Evolutionary conservation across 2,113 vertebrate species (phyloP).

Genomic region (Zosterops japonicus): DNA sequence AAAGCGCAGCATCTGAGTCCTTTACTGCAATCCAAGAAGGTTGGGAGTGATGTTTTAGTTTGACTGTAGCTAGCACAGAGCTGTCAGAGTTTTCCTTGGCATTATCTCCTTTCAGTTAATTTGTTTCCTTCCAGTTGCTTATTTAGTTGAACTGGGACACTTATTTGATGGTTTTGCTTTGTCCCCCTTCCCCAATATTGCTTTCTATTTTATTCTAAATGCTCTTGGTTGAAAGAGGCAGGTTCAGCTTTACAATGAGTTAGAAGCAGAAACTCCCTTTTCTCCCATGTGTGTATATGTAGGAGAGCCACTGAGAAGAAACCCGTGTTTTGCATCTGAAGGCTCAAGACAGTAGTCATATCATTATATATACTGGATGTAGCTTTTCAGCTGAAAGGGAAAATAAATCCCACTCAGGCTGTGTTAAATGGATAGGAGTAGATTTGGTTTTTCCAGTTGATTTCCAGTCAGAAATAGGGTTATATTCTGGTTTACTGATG

Average conservation of each 20-base stretch:
- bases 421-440: neutral
- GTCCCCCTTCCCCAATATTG: fast-evolving
- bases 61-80: constrained; percentile 20
- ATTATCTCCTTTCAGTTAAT: neutral
- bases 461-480: neutral
- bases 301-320: neutral
- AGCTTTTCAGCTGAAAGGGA: neutral
- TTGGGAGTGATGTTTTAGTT: neutral
- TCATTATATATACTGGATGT: neutral
- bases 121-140: neutral
- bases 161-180: neutral
- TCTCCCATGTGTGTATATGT: fast-evolving
- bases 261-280: neutral
- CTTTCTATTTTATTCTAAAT: neutral
- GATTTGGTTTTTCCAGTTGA: neutral
- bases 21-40: constrained; percentile 19
- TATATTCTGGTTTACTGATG: neutral
- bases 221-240: neutral
- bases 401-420: neutral
- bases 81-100: neutral
- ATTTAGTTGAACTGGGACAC: neutral
- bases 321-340: neutral
- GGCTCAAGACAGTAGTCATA: neutral
- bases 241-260: neutral
- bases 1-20: constrained; percentile 39